Evolutionary conservation across 2,888 invertebrate species (phyloP), one percentile per base, ranked within the genome.

Genomic region (Chrysopilus asiliformis): DNA sequence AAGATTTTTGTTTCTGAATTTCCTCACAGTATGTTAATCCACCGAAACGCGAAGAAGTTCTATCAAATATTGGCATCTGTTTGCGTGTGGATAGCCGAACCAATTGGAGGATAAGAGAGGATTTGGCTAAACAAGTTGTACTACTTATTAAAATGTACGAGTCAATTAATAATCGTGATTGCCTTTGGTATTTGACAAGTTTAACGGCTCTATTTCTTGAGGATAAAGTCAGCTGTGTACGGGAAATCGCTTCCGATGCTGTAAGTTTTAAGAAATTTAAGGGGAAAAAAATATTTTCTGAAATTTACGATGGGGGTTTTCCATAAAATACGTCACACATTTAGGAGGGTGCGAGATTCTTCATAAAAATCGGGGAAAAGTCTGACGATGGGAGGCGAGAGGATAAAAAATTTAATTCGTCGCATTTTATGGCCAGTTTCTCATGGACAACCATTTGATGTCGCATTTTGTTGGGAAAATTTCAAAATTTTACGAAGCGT

Each of bases 91-190:
- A 56, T 70, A 72, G 36, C 16, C 73, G 39, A 29, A 42, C 44
- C 52, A 82, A 83, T 53, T 84, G 84, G 84, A 65, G 83, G 44
- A 80, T 80, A 52, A 64, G 79, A 36, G 67, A 75, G 44, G 77
- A 80, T 50, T 58, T 83, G 25, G 78, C 76, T 1, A 68, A 68
- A 50, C 79, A 80, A 52, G 56, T 83, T 36, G 60, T 71, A 12
- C 60, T 68, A 37, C 64, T 76, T 27, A 66, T 77, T 16, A 64
- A 68, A 34, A 34, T 43, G 30, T 44, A 39, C 33, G 36, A 43
- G 12, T 35, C 39, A 10, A 40, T 43, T n/a, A 33, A 43, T n/a
- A 46, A 43, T 27, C 29, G 34, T 6, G 42, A 45, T n/a, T 41
- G 42, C 33, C 36, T 47, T 12, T 22, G 45, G 16, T 43, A 44